Conservation (phyloP, 2,888 invertebrate species). For the Hypolimnas misippus region DNA sequence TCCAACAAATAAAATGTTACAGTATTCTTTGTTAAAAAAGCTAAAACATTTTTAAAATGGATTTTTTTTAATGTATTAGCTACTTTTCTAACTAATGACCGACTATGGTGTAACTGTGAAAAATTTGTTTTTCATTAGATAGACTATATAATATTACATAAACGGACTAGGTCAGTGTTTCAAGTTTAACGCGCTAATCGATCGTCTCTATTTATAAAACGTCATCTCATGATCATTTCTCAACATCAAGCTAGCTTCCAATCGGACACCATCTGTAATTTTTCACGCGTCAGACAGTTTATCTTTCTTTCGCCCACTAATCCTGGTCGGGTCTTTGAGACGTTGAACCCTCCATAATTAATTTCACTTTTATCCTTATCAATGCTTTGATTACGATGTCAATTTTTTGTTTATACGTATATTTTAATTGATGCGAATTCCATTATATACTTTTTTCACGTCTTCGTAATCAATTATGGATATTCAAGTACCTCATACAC, state of each 20-base stretch:
- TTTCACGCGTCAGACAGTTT: constrained; percentile 43
- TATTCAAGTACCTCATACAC: not conserved
- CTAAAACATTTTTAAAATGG: too few relatives aligned
- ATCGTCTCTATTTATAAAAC: constrained; percentile 43
- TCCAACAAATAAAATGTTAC: too few relatives aligned
- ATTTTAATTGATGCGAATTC: not conserved
- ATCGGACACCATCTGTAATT: constrained; percentile 40
- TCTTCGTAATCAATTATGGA: not conserved
- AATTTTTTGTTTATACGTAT: not conserved
- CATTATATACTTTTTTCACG: not conserved
- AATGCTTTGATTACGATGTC: not conserved
- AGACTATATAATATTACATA: constrained; percentile 7
- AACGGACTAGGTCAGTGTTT: constrained; percentile 20
- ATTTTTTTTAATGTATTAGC: too few relatives aligned
- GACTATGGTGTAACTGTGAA: too few relatives aligned
- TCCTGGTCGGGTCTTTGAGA: constrained; percentile 28
- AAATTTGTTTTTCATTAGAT: not conserved
- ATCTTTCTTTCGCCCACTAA: constrained; percentile 36
- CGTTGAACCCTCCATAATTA: constrained; percentile 27
- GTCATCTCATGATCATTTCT: constrained; percentile 44
- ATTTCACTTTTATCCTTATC: constrained; percentile 22
- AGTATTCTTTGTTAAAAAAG: too few relatives aligned
- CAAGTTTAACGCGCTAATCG: constrained; percentile 36
- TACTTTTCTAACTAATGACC: too few relatives aligned
- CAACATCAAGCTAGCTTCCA: constrained; percentile 40